Conservation (phyloP, 1,140 invertebrate species). For the Drosophila ogumai region DNA sequence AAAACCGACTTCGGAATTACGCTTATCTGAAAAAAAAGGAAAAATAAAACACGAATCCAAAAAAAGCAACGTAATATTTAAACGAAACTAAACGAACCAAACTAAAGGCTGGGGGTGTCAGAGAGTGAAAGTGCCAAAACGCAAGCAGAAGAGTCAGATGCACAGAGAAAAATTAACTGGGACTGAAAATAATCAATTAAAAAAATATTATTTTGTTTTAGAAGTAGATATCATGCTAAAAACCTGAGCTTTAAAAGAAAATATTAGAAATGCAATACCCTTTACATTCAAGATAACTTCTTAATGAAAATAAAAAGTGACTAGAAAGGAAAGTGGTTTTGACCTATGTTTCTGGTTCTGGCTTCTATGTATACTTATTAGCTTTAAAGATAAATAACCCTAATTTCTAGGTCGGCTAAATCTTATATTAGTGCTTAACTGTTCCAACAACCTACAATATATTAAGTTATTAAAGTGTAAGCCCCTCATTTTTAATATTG, state of each 20-base stretch:
- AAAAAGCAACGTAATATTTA: conserved; percentile 72
- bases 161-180: background rate
- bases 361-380: background rate
- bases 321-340: background rate
- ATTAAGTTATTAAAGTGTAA: no score
- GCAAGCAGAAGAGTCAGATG: conserved; percentile 32
- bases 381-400: background rate
- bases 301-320: background rate
- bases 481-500: no score
- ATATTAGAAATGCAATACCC: no score
- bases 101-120: conserved; percentile 46
- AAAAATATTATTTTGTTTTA: background rate
- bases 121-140: conserved; percentile 78
- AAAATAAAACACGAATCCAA: conserved; percentile 15
- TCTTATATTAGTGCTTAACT: background rate
- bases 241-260: no score
- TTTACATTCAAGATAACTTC: background rate
- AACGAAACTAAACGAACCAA: conserved; percentile 61
- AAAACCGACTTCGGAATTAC: conserved; percentile 50
- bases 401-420: no score
- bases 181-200: background rate
- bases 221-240: background rate
- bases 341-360: background rate
- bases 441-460: no score
- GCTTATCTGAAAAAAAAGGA: conserved; percentile 49